Conservation (phyloP, 2,888 invertebrate species). For the Copidosoma aretas region DNA sequence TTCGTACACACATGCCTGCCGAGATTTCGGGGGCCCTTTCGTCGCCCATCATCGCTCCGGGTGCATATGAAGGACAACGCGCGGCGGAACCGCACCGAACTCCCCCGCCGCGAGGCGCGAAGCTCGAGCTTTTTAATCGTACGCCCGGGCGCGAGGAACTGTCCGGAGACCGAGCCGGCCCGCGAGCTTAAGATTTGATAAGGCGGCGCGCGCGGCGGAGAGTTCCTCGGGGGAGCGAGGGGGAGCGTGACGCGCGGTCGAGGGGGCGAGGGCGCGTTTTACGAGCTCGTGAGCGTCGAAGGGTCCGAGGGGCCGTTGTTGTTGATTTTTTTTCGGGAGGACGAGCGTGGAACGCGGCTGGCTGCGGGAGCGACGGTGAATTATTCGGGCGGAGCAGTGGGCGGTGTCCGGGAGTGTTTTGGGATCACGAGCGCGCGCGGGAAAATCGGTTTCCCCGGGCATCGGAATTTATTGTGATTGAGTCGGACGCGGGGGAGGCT, state of each 20-base stretch:
- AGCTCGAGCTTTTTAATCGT: no score
- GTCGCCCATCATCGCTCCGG: no score
- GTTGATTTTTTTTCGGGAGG: slow-evolving; percentile 26
- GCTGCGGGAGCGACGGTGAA: background rate
- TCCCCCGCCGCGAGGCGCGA: no score
- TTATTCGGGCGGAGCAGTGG: background rate
- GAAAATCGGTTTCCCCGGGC: background rate
- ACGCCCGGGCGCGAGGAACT: no score
- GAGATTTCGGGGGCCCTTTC: no score
- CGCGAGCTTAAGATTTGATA: background rate
- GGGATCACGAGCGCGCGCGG: background rate
- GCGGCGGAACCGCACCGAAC: no score
- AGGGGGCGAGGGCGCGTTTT: no score
- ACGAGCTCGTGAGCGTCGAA: slow-evolving; percentile 29
- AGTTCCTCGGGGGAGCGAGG: background rate
- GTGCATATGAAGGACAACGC: no score
- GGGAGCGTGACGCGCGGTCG: slow-evolving; percentile 6
- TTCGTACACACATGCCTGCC: no score
- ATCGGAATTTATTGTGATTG: background rate
- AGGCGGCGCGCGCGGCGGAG: background rate
- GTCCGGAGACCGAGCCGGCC: background rate
- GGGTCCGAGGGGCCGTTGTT: slow-evolving; percentile 5
- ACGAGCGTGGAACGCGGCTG: background rate
- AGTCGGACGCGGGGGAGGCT: background rate
- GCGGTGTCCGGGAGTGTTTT: background rate